phyloP scores from a whole-genome alignment of 1,140 invertebrate species.

The Conus betulinus region DNA sequence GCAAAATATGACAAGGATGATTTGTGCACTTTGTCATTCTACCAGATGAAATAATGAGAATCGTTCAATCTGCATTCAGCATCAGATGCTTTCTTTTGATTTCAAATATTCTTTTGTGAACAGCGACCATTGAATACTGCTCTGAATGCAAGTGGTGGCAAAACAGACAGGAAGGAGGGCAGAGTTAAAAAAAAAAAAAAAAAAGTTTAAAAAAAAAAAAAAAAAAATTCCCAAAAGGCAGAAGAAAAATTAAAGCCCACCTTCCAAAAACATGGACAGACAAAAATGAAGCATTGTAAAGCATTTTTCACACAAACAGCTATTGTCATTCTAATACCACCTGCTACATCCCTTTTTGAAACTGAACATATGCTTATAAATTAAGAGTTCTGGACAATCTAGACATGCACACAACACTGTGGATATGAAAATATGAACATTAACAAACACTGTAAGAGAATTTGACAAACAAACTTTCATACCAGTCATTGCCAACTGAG shows the following conservation, averaged over 20 bases:
- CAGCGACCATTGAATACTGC: not conserved
- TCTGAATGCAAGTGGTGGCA: not conserved
- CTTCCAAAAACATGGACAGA: not conserved
- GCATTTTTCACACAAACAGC: no score
- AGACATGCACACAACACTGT: no score
- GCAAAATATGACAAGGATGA: not conserved
- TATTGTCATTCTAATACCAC: no score
- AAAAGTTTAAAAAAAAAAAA: not conserved
- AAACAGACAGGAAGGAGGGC: no score
- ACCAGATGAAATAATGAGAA: not conserved
- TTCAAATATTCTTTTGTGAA: not conserved
- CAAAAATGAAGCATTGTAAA: no score
- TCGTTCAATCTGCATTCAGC: conserved; percentile 1
- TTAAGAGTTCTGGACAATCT: no score
- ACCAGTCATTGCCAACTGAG: no score
- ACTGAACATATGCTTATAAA: no score
- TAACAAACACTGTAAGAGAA: no score
- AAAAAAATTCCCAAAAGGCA: not conserved
- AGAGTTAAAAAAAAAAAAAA: not conserved
- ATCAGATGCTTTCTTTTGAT: not conserved
- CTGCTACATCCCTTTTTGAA: no score
- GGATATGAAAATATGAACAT: no score
- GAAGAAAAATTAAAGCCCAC: not conserved
- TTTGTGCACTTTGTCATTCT: not conserved
- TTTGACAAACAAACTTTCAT: no score